Conservation (phyloP, 2,797 vertebrate species). For the Bryconaethiops microstoma region DNA sequence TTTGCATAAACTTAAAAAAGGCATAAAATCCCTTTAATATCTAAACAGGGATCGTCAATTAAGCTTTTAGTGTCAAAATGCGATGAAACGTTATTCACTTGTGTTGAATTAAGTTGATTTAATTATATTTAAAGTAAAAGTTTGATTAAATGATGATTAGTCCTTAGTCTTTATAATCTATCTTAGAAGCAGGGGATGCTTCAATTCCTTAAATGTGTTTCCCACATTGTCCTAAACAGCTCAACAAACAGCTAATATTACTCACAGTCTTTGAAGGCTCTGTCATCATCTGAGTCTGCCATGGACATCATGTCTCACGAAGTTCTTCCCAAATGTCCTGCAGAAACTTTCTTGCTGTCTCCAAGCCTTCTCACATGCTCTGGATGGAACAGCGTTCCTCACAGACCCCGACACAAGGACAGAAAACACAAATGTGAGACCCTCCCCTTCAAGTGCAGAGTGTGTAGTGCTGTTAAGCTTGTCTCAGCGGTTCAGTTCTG, state of each 20-base stretch:
- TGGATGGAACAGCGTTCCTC: conserved; percentile 59
- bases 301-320: conserved; percentile 76
- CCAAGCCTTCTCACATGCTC: conserved; percentile 70
- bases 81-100: not conserved
- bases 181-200: conserved; percentile 20
- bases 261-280: conserved; percentile 86
- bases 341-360: conserved; percentile 56
- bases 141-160: not conserved
- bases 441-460: conserved; percentile 70
- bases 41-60: not conserved
- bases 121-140: not conserved
- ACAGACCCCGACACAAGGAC: conserved; percentile 60
- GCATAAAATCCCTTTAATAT: not conserved
- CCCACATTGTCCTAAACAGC: not conserved
- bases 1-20: too few species aligned
- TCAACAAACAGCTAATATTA: conserved; percentile 60
- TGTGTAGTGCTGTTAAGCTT: conserved; percentile 71
- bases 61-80: not conserved
- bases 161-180: not conserved
- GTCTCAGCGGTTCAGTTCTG: conserved; percentile 80
- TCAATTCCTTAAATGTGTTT: not conserved
- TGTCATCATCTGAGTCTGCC: conserved; percentile 78
- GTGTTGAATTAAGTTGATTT: not conserved
- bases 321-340: conserved; percentile 71
- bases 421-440: conserved; percentile 26